These are phyloP conservation scores for Muschampia staudingeri DNA, from an alignment of 2,888 invertebrate genomes.

Conservation along the genomic window DNA sequence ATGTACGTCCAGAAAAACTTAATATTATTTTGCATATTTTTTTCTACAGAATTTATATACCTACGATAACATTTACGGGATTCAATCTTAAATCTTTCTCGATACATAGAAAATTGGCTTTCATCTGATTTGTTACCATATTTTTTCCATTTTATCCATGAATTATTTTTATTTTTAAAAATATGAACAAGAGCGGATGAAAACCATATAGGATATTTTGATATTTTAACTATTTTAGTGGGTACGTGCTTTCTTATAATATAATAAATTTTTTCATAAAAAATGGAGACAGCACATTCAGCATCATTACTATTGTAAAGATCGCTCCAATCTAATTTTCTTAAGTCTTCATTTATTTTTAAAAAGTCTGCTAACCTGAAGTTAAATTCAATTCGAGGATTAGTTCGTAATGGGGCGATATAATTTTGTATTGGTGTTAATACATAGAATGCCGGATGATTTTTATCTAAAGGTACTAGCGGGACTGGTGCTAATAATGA, in stretches of 20 bases:
- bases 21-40: background rate
- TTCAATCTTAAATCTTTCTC: background rate
- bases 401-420: background rate
- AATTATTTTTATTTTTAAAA: background rate
- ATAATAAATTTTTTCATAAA: background rate
- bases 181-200: background rate
- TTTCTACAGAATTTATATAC: background rate
- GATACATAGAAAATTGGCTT: background rate
- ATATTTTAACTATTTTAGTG: background rate
- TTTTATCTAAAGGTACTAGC: background rate
- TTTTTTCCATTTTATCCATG: conserved; percentile 11
- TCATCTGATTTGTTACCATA: background rate
- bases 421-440: background rate
- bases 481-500: background rate
- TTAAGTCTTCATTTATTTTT: background rate
- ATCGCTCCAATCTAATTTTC: background rate
- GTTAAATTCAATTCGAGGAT: background rate
- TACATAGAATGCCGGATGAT: background rate
- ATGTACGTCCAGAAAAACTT: background rate
- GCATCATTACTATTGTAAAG: background rate
- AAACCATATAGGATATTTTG: background rate
- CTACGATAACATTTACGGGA: background rate
- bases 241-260: background rate
- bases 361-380: background rate
- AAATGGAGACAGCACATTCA: background rate